Evolutionary conservation across 2,797 vertebrate species (phyloP).

Genomic region (Enteromius afrohamiltoni): DNA sequence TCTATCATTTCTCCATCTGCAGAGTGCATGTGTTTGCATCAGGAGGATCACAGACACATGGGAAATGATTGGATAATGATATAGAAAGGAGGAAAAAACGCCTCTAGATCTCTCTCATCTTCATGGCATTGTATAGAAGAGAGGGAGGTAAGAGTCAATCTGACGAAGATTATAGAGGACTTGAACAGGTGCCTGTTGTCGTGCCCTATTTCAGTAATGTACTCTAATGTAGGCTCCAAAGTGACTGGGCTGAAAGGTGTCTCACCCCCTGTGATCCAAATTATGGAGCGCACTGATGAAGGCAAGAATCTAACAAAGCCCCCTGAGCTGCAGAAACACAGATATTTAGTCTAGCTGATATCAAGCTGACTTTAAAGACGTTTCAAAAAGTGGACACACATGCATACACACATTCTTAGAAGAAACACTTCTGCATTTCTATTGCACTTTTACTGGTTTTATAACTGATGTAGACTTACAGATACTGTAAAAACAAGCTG

Average conservation of each 20-base stretch:
- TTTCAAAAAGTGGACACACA: conserved; percentile 17
- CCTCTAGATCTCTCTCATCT: conserved; percentile 56
- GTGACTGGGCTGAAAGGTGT: conserved; percentile 47
- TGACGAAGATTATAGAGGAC: conserved; percentile 61
- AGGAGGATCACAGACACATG: conserved; percentile 58
- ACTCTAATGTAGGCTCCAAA: conserved; percentile 55
- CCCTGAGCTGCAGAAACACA: conserved; percentile 35
- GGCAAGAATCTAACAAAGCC: conserved; percentile 30
- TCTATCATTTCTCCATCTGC: conserved; percentile 44
- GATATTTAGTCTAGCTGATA: conserved; percentile 43
- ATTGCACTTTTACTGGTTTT: not conserved
- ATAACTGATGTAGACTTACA: not conserved
- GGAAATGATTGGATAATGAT: conserved; percentile 59
- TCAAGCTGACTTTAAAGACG: conserved; percentile 35
- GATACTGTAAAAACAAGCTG: not conserved
- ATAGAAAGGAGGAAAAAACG: conserved; percentile 42
- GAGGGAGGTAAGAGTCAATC: conserved; percentile 57
- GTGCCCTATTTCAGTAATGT: conserved; percentile 56
- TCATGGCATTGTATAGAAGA: conserved; percentile 51
- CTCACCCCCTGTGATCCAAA: conserved; percentile 52
- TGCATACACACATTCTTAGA: not conserved
- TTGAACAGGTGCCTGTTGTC: conserved; percentile 57
- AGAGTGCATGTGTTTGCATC: conserved; percentile 35
- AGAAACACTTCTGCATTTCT: not conserved
- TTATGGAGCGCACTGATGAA: conserved; percentile 44